Base-by-base conservation (phyloP, 1,140 invertebrate species). In the Diabrotica undecimpunctata region DNA sequence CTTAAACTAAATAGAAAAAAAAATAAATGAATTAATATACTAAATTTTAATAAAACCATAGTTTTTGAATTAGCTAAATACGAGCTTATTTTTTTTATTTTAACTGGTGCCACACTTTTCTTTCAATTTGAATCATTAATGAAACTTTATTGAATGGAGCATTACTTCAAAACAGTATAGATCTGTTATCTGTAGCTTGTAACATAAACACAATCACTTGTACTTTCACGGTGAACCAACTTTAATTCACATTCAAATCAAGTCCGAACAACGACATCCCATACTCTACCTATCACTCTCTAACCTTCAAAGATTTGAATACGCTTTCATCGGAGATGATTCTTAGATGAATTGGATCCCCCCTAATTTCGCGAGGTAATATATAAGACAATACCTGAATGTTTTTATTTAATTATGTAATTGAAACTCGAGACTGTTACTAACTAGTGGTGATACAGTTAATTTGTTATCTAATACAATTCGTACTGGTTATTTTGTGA, bases 211-310 rank as follows among this genome's bases (percentile, higher is more conserved):
- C 10, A 65, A 54, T 65, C 64, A 66, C 59, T 66, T 50, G 37
- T 60, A 62, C 65, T 66, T 66, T 66, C 60, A 66, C 65, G 50
- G 14, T n/a, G 61, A 54, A 13, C 12, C n/a, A 53, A 50, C 41
- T 11, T 52, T 7, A 36, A 61, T 61, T 53, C 51, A 35, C 36
- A 36, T 25, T 25, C 25, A 25, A 0, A 14, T 11, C 59, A 9
- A 61, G 39, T n/a, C 11, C 2, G 11, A 58, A 61, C 14, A 52
- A 61, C 12, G 13, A 38, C 25, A 52, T 41, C 52, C 46, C 51
- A 61, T 52, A 25, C 10, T 9, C 52, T 10, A 0, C 7, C 38
- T 52, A 7, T 61, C 25, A 36, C 6, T 52, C 46, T 52, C 0
- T 52, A 36, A 52, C 38, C 57, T 41, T 7, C 12, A 25, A 14